Conservation (phyloP, 2,888 invertebrate genomes). For the Leucozona laternaria region DNA sequence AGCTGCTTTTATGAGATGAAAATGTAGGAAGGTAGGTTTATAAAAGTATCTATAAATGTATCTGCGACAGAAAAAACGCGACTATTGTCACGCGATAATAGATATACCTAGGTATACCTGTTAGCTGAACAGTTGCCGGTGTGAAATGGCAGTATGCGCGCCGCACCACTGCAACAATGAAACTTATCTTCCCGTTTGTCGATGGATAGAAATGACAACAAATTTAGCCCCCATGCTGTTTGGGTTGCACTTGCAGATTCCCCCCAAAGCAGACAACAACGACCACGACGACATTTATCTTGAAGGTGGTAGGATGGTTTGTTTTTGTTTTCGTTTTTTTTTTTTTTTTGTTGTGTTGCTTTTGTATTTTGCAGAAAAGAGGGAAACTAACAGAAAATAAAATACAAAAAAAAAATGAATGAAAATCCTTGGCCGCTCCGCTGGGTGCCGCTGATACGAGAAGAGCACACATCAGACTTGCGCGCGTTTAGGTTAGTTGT, state of each 20-base stretch:
- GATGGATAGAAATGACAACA: slow-evolving; percentile 45
- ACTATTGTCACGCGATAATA: slow-evolving; percentile 37
- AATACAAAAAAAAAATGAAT: slow-evolving; percentile 34
- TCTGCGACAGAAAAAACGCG: neutral
- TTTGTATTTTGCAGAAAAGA: slow-evolving; percentile 56
- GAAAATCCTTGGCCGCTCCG: slow-evolving; percentile 66
- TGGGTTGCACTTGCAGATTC: slow-evolving; percentile 34
- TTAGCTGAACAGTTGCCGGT: slow-evolving; percentile 31
- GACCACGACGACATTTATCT: slow-evolving; percentile 10
- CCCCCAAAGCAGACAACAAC: slow-evolving; percentile 32
- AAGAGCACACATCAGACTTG: slow-evolving; percentile 70
- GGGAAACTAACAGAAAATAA: slow-evolving; percentile 32
- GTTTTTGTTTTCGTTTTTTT: neutral
- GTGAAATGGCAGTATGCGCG: neutral
- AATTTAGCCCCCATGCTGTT: slow-evolving; percentile 53
- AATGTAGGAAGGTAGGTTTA: neutral
- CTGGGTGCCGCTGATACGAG: slow-evolving; percentile 45
- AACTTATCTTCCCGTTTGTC: slow-evolving; percentile 37
- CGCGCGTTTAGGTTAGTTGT: slow-evolving; percentile 73
- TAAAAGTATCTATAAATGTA: neutral
- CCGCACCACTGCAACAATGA: slow-evolving; percentile 43
- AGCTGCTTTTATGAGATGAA: neutral
- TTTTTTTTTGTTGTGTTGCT: too few relatives aligned
- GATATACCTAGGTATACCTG: slow-evolving; percentile 17
- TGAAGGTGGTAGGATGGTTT: slow-evolving; percentile 56